Conservation (phyloP, 2,113 vertebrate species). For the Aptenodytes patagonicus region DNA sequence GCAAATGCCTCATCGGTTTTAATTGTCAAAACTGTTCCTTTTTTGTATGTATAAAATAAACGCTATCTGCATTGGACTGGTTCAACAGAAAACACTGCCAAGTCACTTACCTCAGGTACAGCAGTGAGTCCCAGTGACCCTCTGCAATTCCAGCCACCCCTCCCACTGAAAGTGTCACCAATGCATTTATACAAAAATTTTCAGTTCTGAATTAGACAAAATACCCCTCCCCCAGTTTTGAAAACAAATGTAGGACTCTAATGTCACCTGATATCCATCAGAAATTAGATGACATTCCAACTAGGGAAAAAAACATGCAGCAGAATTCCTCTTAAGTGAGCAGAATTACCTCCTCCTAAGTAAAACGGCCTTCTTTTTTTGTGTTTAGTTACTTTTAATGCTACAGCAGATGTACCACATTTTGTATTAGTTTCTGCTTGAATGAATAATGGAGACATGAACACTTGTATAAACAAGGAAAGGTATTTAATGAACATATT, state of each 20-base stretch:
- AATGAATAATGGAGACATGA: conserved; percentile 53
- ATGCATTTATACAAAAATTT: background rate
- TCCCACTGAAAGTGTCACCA: background rate
- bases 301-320: background rate
- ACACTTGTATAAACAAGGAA: conserved; percentile 57
- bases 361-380: background rate
- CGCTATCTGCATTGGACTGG: background rate
- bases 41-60: background rate
- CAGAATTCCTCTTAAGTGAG: background rate
- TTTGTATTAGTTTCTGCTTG: conserved; percentile 44
- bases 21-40: background rate
- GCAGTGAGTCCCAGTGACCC: background rate
- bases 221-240: background rate
- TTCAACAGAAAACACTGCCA: background rate
- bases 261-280: background rate
- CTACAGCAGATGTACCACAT: conserved; percentile 24
- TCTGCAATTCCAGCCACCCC: background rate
- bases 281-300: conserved; percentile 26
- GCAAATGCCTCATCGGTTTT: background rate
- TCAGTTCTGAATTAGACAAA: background rate
- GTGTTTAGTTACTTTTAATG: background rate
- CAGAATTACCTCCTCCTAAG: background rate
- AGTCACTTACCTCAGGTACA: background rate
- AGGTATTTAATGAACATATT: conserved; percentile 65
- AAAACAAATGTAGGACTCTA: background rate